Evolutionary conservation across 2,888 invertebrate genomes (phyloP).

Genomic region (Agonum fuliginosum): DNA sequence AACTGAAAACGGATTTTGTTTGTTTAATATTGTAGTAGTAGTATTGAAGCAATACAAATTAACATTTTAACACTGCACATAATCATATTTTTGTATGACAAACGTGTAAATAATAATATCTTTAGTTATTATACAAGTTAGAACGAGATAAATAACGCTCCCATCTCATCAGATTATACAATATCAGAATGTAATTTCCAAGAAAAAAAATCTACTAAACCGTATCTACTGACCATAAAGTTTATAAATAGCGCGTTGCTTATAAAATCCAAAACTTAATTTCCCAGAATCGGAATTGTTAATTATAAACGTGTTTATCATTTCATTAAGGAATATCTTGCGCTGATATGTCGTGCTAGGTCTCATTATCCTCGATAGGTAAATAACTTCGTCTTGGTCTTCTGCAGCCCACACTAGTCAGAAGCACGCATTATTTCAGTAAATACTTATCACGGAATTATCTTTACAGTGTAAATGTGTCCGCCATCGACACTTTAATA

Average conservation of each 20-base stretch:
- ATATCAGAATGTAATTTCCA: not conserved
- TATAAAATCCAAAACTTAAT: conserved; percentile 1
- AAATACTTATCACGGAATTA: not conserved
- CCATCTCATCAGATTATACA: too few relatives aligned
- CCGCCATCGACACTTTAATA: not conserved
- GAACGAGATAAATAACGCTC: too few relatives aligned
- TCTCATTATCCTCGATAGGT: not conserved
- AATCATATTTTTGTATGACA: too few relatives aligned
- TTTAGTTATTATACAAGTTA: too few relatives aligned
- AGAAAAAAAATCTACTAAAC: not conserved
- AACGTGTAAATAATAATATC: too few relatives aligned
- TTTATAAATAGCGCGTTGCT: not conserved
- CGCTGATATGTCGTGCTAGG: not conserved
- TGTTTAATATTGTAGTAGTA: too few relatives aligned
- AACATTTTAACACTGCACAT: too few relatives aligned
- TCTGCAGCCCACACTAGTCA: not conserved
- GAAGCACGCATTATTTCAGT: not conserved
- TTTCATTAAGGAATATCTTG: conserved; percentile 16
- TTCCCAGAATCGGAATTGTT: conserved; percentile 28
- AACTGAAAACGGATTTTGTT: too few relatives aligned
- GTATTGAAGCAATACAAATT: too few relatives aligned
- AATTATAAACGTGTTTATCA: conserved; percentile 38
- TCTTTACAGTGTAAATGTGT: conserved; percentile 2
- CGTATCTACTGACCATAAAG: not conserved
- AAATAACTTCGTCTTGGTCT: not conserved